These are phyloP conservation scores for Hemibagrus wyckioides DNA, from an alignment of 2,113 vertebrate species.

Conservation along the genomic window DNA sequence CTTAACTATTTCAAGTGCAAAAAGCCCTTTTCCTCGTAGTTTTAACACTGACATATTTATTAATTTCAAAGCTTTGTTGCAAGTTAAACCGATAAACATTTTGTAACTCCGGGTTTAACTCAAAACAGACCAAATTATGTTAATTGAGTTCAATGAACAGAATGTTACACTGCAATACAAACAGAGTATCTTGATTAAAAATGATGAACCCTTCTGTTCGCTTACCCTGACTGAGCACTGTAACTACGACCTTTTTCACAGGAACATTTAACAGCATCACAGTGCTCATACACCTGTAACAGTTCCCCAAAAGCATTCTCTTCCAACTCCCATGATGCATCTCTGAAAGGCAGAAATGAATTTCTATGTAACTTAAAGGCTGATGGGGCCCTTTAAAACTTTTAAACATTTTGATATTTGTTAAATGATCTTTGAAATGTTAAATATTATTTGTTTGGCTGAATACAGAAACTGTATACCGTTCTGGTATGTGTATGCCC, in stretches of 20 bases:
- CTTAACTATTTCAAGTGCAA: too few species aligned
- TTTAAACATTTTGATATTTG: too few species aligned
- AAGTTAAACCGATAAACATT: background rate
- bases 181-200: background rate
- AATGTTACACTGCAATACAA: background rate
- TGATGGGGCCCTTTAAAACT: too few species aligned
- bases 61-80: background rate
- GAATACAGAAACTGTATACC: constrained; percentile 63
- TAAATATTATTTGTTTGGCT: too few species aligned
- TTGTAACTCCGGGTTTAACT: background rate
- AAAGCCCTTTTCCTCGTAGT: background rate
- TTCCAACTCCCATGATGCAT: constrained; percentile 98
- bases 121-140: background rate
- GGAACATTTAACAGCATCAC: constrained; percentile 81
- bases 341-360: constrained; percentile 71
- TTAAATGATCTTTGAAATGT: too few species aligned
- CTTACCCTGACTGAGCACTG: constrained; percentile 82
- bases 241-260: constrained; percentile 81
- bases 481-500: constrained; percentile 96
- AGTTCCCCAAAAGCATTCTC: constrained; percentile 92
- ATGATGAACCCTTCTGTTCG: background rate
- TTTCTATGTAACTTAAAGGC: background rate
- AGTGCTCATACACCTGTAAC: constrained; percentile 83
- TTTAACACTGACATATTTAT: background rate
- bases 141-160: background rate